A percentile compares a stretch with the other conserved stretches of the same genome.
Evolutionary conservation across 1,140 invertebrate species (phyloP).

Genomic region (Ruditapes philippinarum): DNA sequence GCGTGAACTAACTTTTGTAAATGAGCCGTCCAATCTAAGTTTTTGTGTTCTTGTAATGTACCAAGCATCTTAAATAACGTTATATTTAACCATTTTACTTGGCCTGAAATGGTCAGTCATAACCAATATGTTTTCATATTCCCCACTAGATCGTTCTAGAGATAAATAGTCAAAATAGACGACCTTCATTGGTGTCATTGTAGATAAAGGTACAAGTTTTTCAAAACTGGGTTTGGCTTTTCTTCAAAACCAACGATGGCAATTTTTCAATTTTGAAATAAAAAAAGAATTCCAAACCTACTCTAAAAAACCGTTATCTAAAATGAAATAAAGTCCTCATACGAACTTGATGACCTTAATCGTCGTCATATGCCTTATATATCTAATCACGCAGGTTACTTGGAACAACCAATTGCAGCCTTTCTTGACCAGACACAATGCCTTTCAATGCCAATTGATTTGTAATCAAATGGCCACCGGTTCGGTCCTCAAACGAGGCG

Average conservation of each 20-base stretch:
- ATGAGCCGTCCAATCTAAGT: conserved; percentile 59
- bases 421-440: not conserved
- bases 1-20: conserved; percentile 55
- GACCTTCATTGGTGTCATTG: conserved; percentile 43
- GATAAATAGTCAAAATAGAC: conserved; percentile 32
- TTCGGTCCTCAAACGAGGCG: too few relatives aligned
- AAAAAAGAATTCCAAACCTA: not conserved
- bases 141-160: not conserved
- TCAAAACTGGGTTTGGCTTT: not conserved
- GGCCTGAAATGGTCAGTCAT: conserved; percentile 5
- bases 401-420: not conserved
- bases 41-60: conserved; percentile 53
- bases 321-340: not conserved
- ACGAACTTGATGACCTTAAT: not conserved
- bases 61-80: conserved; percentile 53
- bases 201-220: not conserved
- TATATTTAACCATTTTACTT: conserved; percentile 28
- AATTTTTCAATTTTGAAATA: not conserved
- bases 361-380: not conserved
- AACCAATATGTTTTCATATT: not conserved
- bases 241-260: not conserved
- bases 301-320: not conserved
- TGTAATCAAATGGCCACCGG: too few relatives aligned
- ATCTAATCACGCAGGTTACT: not conserved
- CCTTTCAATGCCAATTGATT: too few relatives aligned